Conservation (phyloP, 2,113 vertebrate genomes). For the Rhabdornis inornatus region DNA sequence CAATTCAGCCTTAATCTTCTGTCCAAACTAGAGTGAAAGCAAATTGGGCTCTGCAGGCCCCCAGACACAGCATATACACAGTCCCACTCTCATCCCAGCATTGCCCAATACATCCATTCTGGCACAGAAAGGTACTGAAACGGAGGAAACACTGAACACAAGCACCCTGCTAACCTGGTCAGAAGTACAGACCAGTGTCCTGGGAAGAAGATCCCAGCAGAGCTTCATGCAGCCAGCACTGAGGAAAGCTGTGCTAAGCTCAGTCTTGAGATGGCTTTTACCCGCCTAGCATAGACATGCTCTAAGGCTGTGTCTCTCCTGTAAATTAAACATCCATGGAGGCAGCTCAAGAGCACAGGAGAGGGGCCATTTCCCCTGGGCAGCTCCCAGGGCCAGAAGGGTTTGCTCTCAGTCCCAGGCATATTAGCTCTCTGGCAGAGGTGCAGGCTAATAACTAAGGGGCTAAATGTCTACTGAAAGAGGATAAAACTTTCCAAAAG, state of each 20-base stretch:
- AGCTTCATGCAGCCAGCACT: background rate
- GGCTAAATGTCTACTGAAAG: background rate
- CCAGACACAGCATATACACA: background rate
- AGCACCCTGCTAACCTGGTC: background rate
- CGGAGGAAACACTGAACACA: accelerated
- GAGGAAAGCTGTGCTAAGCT: background rate
- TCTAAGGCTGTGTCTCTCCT: background rate
- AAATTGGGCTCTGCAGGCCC: background rate
- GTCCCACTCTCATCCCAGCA: background rate
- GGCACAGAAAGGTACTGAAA: background rate
- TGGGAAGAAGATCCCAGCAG: background rate
- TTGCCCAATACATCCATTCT: background rate
- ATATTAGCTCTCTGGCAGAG: background rate
- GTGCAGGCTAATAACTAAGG: background rate
- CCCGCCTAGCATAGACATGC: background rate
- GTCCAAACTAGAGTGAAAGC: background rate
- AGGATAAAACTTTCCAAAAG: background rate
- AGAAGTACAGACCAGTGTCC: background rate
- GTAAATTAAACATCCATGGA: background rate
- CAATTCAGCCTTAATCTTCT: background rate
- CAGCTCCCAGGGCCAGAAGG: background rate
- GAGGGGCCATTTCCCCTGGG: accelerated
- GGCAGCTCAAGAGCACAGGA: background rate
- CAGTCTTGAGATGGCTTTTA: background rate
- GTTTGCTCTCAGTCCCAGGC: background rate